Evolutionary conservation across 2,888 invertebrate genomes (phyloP).

Genomic region (Camponotus fellah): DNA sequence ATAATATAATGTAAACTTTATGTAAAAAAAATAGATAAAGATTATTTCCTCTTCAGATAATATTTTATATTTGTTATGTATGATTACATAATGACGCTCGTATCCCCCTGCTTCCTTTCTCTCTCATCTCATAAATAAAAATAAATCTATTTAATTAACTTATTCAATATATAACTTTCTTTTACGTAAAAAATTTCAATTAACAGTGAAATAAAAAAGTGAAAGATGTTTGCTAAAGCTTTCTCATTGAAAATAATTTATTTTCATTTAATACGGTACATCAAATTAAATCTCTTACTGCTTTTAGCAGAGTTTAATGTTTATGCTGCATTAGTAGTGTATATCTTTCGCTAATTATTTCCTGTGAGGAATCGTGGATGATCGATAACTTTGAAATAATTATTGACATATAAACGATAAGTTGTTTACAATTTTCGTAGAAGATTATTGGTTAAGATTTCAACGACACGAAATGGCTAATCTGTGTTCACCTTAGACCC

Average conservation of each 20-base stretch:
- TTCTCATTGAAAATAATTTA: constrained; percentile 1
- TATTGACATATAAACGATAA: neutral
- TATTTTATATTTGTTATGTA: neutral
- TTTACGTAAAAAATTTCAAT: neutral
- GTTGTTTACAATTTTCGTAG: no score
- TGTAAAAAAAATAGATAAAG: neutral
- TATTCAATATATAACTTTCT: neutral
- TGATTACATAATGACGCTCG: neutral
- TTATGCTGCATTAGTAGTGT: neutral
- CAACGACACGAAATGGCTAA: constrained; percentile 23
- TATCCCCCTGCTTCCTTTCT: neutral
- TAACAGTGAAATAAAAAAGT: neutral
- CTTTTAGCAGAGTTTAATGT: neutral
- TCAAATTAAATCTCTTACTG: constrained; percentile 1
- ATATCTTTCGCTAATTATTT: neutral
- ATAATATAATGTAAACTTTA: neutral
- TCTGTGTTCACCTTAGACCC: constrained; percentile 45
- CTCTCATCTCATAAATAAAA: neutral
- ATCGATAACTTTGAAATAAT: neutral
- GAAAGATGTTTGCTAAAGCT: neutral
- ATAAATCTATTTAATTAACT: neutral
- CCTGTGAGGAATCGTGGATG: neutral
- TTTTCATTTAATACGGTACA: neutral
- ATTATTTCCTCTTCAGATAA: neutral
- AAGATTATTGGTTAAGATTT: constrained; percentile 14